A percentile compares a stretch with the other conserved stretches of the same genome.
Evolutionary conservation across 1,140 invertebrate species (phyloP).

Genomic region (Drosophila orosa): DNA sequence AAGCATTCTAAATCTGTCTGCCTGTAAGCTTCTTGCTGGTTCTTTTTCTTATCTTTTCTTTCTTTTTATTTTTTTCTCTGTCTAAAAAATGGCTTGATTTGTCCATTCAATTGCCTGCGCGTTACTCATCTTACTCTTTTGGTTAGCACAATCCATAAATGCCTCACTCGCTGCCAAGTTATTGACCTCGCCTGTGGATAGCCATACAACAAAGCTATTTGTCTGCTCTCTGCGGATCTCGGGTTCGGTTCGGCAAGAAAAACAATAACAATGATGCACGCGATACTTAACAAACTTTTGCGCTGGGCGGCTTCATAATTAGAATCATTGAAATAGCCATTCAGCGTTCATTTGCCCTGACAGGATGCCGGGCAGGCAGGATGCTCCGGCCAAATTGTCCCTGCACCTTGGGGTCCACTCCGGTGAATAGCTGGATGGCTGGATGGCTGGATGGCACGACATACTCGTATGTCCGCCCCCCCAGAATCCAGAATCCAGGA

Average conservation of each 20-base stretch:
- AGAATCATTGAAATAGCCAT: slow-evolving; percentile 79
- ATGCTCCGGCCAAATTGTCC: slow-evolving; percentile 51
- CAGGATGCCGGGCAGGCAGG: not conserved
- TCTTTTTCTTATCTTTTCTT: not conserved
- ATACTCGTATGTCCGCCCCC: slow-evolving; percentile 17
- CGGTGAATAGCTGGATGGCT: not conserved
- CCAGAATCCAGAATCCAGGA: not conserved
- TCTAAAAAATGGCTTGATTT: too few species aligned
- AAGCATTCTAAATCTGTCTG: not conserved
- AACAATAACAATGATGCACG: slow-evolving; percentile 81
- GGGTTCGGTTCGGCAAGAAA: slow-evolving; percentile 29
- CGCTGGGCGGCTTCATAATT: slow-evolving; percentile 66
- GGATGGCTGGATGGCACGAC: slow-evolving; percentile 58
- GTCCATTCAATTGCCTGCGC: not conserved
- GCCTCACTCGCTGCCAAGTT: not conserved
- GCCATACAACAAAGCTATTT: slow-evolving; percentile 20
- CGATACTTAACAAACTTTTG: slow-evolving; percentile 80
- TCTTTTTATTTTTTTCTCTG: not conserved
- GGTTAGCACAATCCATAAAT: not conserved
- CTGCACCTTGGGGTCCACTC: slow-evolving; percentile 20
- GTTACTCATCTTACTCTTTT: not conserved
- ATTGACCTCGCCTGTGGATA: not conserved
- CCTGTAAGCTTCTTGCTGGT: not conserved
- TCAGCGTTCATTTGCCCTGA: slow-evolving; percentile 59
- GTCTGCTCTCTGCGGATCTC: slow-evolving; percentile 18